Evolutionary conservation across 2,797 vertebrate genomes (phyloP), one percentile per base, ranked within the genome.

Genomic region (Rousettus madagascariensis): DNA sequence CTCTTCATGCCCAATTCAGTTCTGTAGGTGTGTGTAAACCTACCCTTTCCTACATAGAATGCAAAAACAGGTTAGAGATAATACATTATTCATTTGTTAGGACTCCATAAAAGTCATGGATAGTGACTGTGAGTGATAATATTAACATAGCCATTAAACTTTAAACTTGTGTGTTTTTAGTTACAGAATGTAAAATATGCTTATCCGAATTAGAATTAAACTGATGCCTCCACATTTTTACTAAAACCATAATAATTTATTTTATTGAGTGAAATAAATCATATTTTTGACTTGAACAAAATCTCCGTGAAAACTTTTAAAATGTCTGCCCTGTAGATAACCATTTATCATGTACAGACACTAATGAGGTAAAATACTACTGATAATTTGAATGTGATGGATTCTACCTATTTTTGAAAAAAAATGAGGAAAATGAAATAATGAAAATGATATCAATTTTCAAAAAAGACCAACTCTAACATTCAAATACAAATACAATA

Each of bases 121-220:
- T 10, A 17, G 13, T 86, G 19, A 53, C 30, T 28, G 0, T 61
- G 55, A 91, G 71, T 75, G 43, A 57, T 66, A 69, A 43, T 55
- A 36, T 33, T 55, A 82, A 63, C 33, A 33, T 63, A 17, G 3
- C 28, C 36, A 84, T 12, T 77, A 49, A 33, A 8, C 8, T 90
- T 93, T 94, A 72, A 89, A 43, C 1, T 53, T 51, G 4, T 66
- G 12, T 49, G 7, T 61, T 85, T 78, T 90, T 71, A 55, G 2
- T 85, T n/a, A n/a, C 0, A 91, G 16, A 93, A 46, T n/a, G 28
- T 3, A 86, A 95, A 61, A 28, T 11, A 46, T 49, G 3, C 46
- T 83, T 93, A 63, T 30, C 26, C 69, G 38, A 74, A 69, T 78
- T 30, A 72, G 46, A 87, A 43, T 88, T 91, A 86, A 95, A 66